These are phyloP conservation scores for Seladonia tumulorum DNA, from an alignment of 2,888 invertebrate genomes.

Conservation along the genomic window DNA sequence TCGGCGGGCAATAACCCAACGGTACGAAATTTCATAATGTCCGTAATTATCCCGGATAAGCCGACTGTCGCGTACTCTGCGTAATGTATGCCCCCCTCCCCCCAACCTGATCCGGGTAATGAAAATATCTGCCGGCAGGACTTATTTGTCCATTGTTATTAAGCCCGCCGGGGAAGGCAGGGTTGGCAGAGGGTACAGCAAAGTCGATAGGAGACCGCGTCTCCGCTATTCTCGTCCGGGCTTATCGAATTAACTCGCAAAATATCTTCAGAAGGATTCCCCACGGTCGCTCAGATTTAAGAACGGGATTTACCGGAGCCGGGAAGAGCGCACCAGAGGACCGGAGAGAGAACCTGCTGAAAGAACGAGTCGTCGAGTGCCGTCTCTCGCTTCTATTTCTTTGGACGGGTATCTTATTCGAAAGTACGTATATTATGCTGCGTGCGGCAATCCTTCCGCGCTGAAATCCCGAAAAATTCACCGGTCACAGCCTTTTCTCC, in stretches of 20 bases:
- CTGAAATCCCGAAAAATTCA: not conserved
- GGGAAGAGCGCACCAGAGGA: not conserved
- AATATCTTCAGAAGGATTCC: conserved; percentile 13
- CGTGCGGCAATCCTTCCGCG: not conserved
- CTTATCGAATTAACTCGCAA: conserved; percentile 8
- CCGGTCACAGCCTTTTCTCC: not conserved
- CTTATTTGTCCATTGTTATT: conserved; percentile 31
- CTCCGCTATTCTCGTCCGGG: not conserved
- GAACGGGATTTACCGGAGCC: conserved; percentile 11
- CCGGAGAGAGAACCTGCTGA: not conserved
- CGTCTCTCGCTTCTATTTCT: not conserved
- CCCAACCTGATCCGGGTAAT: conserved; percentile 29
- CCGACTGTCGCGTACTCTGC: conserved; percentile 29
- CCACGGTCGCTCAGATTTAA: not conserved
- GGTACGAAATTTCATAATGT: conserved; percentile 46
- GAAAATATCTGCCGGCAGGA: conserved; percentile 33
- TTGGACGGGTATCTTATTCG: not conserved
- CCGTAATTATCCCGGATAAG: conserved; percentile 39
- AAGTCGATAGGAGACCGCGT: conserved; percentile 1
- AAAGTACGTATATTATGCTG: not conserved
- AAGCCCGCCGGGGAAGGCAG: not conserved
- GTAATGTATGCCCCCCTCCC: conserved; percentile 9
- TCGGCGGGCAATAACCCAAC: conserved; percentile 26
- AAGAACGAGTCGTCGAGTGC: not conserved
- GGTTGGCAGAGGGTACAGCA: not conserved